Percentiles rank a stretch among this genome's conserved stretches.
phyloP scores from a whole-genome alignment of 2,113 vertebrate species.

The Sebastes fasciatus region DNA sequence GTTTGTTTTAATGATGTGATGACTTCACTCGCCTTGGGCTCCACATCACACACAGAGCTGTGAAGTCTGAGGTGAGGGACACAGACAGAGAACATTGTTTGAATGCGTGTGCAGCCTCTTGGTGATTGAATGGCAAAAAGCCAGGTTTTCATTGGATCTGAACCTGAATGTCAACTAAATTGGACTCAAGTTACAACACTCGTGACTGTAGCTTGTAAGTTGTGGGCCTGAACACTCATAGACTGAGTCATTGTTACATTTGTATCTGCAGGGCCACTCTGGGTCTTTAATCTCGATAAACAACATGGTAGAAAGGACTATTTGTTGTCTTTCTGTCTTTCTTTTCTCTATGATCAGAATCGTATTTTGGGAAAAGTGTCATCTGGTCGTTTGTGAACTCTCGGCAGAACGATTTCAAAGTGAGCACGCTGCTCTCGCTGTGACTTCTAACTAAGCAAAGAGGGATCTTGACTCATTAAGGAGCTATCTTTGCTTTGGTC shows the following conservation, averaged over 20 bases:
- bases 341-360: background rate
- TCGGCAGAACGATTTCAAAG: constrained; percentile 22
- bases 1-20: constrained; percentile 65
- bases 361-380: constrained; percentile 22
- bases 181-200: background rate
- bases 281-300: constrained; percentile 23
- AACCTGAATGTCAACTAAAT: constrained; percentile 23
- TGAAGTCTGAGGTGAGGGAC: constrained; percentile 46
- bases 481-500: constrained; percentile 61
- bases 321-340: constrained; percentile 9
- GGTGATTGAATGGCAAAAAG: constrained; percentile 28
- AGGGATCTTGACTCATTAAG: constrained; percentile 57
- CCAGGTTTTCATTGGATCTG: constrained; percentile 28
- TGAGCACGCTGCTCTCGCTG: constrained; percentile 15
- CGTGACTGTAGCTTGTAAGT: constrained; percentile 2
- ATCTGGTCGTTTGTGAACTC: constrained; percentile 33
- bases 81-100: constrained; percentile 39
- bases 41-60: constrained; percentile 36
- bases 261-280: constrained; percentile 9
- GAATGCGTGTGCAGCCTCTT: constrained; percentile 12
- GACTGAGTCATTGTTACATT: constrained; percentile 11
- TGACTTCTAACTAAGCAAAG: constrained; percentile 28
- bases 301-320: constrained; percentile 3
- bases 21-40: constrained; percentile 51
- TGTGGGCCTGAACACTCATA: background rate